These are phyloP conservation scores for Antechinus flavipes DNA, from an alignment of 2,113 vertebrate species.

Conservation along the genomic window DNA sequence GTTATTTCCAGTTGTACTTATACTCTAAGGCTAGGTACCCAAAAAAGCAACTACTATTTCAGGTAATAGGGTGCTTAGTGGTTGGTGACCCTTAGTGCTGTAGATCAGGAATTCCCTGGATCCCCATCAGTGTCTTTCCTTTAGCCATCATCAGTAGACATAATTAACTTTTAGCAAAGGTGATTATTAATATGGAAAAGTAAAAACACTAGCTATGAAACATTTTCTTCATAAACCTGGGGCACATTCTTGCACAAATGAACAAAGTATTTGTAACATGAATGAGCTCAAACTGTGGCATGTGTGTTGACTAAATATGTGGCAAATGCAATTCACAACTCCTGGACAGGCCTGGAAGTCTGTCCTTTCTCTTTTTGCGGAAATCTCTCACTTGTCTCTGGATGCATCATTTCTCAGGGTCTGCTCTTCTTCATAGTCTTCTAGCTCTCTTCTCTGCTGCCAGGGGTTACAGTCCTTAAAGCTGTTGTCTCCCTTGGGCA, in stretches of 20 bases:
- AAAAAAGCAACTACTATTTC: background rate
- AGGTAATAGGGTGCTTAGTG: background rate
- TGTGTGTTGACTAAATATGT: background rate
- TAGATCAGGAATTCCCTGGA: background rate
- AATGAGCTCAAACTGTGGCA: background rate
- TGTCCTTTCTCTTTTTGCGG: background rate
- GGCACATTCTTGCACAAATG: background rate
- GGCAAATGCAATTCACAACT: background rate
- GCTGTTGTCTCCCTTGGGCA: background rate
- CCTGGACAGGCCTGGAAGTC: background rate
- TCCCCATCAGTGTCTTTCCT: background rate
- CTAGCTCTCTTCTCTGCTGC: background rate
- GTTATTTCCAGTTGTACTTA: background rate
- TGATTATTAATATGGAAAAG: background rate
- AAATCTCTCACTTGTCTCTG: background rate
- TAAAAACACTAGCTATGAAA: background rate
- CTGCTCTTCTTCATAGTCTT: background rate
- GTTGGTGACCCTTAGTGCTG: background rate
- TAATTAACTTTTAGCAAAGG: background rate
- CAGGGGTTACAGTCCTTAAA: background rate
- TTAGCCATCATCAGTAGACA: background rate
- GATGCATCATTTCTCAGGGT: background rate
- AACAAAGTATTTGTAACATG: background rate
- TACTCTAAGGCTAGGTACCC: background rate
- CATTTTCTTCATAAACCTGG: background rate